Conservation (phyloP, 2,113 vertebrate genomes). For the Podocnemis expansa region DNA sequence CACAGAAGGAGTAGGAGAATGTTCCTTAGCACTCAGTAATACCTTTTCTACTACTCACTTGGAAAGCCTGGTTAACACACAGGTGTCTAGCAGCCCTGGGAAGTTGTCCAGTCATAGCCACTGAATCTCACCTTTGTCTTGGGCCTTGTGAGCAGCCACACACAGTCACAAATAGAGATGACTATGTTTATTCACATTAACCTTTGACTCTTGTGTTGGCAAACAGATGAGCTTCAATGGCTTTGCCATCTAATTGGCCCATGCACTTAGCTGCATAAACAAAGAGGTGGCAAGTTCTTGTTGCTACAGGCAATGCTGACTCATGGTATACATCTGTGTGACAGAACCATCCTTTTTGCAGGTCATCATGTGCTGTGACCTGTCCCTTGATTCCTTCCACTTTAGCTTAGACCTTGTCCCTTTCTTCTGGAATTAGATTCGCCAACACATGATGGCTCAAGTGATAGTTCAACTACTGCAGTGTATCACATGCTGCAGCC, state of each 20-base stretch:
- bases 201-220: not conserved
- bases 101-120: not conserved
- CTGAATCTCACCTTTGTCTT: not conserved
- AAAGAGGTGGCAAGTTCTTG: not conserved
- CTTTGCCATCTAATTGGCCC: not conserved
- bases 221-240: not conserved
- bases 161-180: not conserved
- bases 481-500: not conserved
- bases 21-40: not conserved
- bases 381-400: not conserved
- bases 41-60: not conserved
- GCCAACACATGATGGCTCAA: not conserved
- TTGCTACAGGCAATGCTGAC: not conserved
- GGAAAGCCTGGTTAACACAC: not conserved
- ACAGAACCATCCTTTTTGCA: not conserved
- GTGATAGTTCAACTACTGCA: not conserved
- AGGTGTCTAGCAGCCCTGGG: not conserved
- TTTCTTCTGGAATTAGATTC: not conserved
- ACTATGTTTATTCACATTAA: not conserved
- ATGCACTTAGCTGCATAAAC: too few relatives aligned
- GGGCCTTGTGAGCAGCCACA: not conserved
- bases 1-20: not conserved
- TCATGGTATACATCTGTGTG: not conserved
- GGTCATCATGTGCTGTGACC: fast-evolving
- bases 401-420: not conserved